Conservation (phyloP, 2,797 vertebrate genomes). For the Menidia menidia region DNA sequence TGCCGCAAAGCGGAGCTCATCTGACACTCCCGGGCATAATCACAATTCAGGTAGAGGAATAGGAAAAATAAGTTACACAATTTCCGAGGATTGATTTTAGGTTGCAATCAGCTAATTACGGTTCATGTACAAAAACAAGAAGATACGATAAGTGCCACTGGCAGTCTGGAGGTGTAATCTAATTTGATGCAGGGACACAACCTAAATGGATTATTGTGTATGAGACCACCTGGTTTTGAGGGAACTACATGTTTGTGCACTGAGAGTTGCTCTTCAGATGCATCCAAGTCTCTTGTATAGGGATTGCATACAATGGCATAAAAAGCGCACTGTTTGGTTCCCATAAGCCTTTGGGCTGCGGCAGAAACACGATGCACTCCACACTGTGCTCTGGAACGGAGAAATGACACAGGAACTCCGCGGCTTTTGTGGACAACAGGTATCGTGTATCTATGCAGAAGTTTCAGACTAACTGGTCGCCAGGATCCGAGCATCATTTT, state of each 20-base stretch:
- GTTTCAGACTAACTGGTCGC: slow-evolving; percentile 67
- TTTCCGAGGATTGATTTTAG: slow-evolving; percentile 56
- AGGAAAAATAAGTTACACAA: slow-evolving; percentile 56
- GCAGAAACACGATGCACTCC: slow-evolving; percentile 57
- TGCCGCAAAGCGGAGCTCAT: slow-evolving; percentile 21
- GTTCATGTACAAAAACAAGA: slow-evolving; percentile 60
- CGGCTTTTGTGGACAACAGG: slow-evolving; percentile 60
- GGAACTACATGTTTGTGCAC: slow-evolving; percentile 58
- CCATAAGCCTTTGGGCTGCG: slow-evolving; percentile 58
- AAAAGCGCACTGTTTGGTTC: slow-evolving; percentile 54
- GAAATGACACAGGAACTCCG: slow-evolving; percentile 44
- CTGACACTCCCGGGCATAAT: slow-evolving; percentile 19
- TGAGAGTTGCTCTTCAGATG: slow-evolving; percentile 66
- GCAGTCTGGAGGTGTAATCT: slow-evolving; percentile 65
- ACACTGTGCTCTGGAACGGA: slow-evolving; percentile 36
- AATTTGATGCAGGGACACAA: slow-evolving; percentile 60
- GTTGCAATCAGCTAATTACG: slow-evolving; percentile 60
- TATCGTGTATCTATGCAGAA: slow-evolving; percentile 53
- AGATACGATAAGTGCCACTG: slow-evolving; percentile 53
- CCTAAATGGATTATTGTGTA: slow-evolving; percentile 63
- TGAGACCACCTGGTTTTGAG: slow-evolving; percentile 67
- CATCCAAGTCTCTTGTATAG: slow-evolving; percentile 56
- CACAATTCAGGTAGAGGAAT: slow-evolving; percentile 40
- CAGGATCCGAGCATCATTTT: slow-evolving; percentile 50
- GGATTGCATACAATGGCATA: slow-evolving; percentile 58